These are phyloP conservation scores for Caenorhabditis remanei DNA, from an alignment of 1,140 invertebrate genomes.

Conservation along the genomic window DNA sequence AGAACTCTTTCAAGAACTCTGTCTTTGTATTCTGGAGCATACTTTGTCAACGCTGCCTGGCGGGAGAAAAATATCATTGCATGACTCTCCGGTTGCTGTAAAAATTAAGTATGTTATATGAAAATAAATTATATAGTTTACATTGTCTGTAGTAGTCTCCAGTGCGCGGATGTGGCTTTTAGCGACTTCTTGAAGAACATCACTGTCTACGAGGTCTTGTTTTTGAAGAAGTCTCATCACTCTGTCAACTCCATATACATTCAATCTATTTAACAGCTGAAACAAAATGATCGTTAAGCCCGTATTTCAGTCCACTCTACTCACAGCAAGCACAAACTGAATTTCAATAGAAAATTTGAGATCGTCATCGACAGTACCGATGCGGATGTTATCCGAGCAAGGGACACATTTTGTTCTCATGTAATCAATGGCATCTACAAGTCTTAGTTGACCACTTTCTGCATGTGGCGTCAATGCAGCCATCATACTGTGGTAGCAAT, in stretches of 20 bases:
- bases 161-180: not conserved
- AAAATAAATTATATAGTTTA: not conserved
- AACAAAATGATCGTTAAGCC: not conserved
- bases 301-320: no score
- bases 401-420: not conserved
- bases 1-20: no score
- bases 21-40: no score
- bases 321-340: no score
- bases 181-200: not conserved
- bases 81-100: not conserved
- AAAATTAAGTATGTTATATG: not conserved
- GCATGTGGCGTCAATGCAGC: not conserved
- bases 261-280: not conserved
- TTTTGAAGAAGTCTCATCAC: not conserved
- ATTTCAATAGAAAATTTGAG: no score
- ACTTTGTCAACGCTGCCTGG: no score
- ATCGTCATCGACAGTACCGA: no score
- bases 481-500: not conserved
- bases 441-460: not conserved
- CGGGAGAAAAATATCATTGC: not conserved
- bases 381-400: not conserved
- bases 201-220: not conserved
- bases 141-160: not conserved
- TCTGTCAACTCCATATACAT: not conserved
- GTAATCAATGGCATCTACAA: not conserved